Evolutionary conservation across 1,140 invertebrate genomes (phyloP).

Genomic region (Goniozus legneri): DNA sequence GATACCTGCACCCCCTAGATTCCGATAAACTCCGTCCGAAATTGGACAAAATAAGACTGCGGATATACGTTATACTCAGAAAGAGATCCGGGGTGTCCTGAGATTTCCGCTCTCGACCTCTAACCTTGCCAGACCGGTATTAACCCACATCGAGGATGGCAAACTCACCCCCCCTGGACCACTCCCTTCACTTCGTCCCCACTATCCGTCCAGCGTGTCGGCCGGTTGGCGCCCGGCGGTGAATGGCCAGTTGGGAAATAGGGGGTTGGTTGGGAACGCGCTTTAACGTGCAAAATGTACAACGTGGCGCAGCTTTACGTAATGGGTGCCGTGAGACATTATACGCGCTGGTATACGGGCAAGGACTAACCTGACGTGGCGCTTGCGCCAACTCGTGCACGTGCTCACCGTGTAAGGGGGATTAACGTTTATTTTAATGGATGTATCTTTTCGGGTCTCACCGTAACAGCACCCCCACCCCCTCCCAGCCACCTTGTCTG

Average conservation of each 20-base stretch:
- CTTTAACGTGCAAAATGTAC: slow-evolving; percentile 2
- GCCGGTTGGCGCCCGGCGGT: too few species aligned
- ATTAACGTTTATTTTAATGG: slow-evolving; percentile 29
- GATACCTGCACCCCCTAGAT: too few species aligned
- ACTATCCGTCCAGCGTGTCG: background rate
- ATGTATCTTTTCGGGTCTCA: slow-evolving; percentile 22
- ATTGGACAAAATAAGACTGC: too few species aligned
- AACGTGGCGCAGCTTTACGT: slow-evolving; percentile 8
- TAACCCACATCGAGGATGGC: slow-evolving; percentile 14
- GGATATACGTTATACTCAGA: too few species aligned
- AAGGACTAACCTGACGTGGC: too few species aligned
- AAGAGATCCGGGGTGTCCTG: background rate
- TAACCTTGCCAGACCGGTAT: slow-evolving; percentile 5
- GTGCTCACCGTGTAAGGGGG: too few species aligned
- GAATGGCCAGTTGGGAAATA: too few species aligned
- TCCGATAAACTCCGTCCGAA: too few species aligned
- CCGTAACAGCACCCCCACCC: too few species aligned
- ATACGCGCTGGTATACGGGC: slow-evolving; percentile 4
- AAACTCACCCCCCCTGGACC: background rate
- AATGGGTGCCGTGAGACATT: slow-evolving; percentile 17
- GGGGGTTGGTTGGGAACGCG: too few species aligned
- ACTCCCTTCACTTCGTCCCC: too few species aligned
- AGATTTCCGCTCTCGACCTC: slow-evolving; percentile 5
- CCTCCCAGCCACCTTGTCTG: background rate
- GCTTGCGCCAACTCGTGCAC: too few species aligned